Conservation (phyloP, 2,888 invertebrate species). For the Cataglyphis livida region DNA sequence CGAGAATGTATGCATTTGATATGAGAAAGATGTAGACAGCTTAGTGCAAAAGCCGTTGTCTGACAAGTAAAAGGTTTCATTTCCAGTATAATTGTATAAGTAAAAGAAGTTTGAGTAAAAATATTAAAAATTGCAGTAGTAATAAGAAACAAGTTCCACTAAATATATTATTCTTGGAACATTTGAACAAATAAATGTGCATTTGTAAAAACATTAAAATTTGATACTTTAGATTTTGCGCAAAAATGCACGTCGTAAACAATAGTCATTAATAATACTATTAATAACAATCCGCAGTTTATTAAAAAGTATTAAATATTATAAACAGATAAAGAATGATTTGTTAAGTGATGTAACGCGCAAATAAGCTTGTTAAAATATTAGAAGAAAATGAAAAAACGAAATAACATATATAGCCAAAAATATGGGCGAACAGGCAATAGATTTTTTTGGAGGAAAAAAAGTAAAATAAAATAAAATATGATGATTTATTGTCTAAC, state of each 20-base stretch:
- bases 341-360: slow-evolving; percentile 10
- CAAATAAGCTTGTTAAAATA: neutral
- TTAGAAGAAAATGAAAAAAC: neutral
- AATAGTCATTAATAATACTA: slow-evolving; percentile 11
- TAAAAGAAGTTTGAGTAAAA: neutral
- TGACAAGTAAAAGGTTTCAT: neutral
- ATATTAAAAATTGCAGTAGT: neutral
- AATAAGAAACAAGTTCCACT: neutral
- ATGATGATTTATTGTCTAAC: slow-evolving; percentile 62
- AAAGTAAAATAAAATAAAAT: slow-evolving; percentile 42
- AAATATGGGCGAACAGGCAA: slow-evolving; percentile 6
- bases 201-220: neutral
- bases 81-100: neutral
- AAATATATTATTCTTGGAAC: neutral
- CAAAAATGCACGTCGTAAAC: neutral
- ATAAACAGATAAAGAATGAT: slow-evolving; percentile 14
- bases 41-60: neutral
- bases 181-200: neutral
- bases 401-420: neutral
- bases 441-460: slow-evolving; percentile 19
- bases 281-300: slow-evolving; percentile 21
- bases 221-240: neutral
- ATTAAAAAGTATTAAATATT: slow-evolving; percentile 25
- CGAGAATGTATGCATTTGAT: neutral
- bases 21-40: neutral